A percentile compares a stretch with the other conserved stretches of the same genome.
These are phyloP conservation scores for Drosophila subpulchrella DNA, from an alignment of 1,140 invertebrate species.

Conservation along the genomic window DNA sequence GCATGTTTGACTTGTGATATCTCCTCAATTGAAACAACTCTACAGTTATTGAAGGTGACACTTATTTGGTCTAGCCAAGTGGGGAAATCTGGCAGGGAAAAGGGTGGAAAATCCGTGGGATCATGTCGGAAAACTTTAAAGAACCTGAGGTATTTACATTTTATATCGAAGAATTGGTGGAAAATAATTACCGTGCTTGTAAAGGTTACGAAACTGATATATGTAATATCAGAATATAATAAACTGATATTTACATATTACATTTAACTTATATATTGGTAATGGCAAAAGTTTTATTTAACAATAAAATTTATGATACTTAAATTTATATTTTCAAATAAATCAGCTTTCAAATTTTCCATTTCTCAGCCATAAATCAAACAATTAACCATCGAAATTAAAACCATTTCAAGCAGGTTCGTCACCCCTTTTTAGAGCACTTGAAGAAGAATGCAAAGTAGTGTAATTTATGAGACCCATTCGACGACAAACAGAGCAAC, in stretches of 20 bases:
- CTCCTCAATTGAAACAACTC: constrained; percentile 48
- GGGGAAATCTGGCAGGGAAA: constrained; percentile 42
- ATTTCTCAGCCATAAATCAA: constrained; percentile 58
- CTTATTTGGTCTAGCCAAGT: constrained; percentile 53
- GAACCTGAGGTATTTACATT: not conserved
- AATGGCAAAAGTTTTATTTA: too few species aligned
- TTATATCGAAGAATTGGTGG: not conserved
- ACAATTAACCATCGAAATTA: constrained; percentile 59
- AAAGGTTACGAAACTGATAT: not conserved
- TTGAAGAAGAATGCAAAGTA: constrained; percentile 40
- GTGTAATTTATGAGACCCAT: constrained; percentile 53
- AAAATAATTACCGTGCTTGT: not conserved
- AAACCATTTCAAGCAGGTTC: constrained; percentile 29
- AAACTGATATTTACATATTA: too few species aligned
- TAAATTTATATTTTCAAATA: not conserved
- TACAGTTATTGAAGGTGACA: constrained; percentile 51
- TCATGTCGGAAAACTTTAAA: constrained; percentile 14
- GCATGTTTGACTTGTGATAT: constrained; percentile 36
- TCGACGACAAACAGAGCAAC: constrained; percentile 54
- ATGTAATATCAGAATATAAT: not conserved
- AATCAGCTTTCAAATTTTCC: not conserved
- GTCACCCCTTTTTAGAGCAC: constrained; percentile 24
- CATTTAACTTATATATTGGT: too few species aligned
- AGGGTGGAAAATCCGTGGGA: constrained; percentile 17
- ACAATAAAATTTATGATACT: too few species aligned